Evolutionary conservation across 2,888 invertebrate species (phyloP).

Genomic region (Caradrina clavipalpis): DNA sequence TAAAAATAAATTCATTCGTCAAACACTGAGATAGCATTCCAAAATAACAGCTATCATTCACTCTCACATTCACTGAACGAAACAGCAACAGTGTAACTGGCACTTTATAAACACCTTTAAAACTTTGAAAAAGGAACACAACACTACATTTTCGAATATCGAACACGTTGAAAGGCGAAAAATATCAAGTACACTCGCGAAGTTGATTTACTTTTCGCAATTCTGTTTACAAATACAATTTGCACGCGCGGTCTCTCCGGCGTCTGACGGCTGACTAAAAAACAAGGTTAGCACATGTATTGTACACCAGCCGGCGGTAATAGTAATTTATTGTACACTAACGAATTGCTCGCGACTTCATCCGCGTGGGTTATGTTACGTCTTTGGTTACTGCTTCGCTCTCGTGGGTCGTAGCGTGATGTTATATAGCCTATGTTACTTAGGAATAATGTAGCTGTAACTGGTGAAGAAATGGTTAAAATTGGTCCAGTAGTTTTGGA

Average conservation of each 20-base stretch:
- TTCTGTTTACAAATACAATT: slow-evolving; percentile 28
- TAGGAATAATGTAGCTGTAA: no score
- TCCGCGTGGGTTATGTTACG: no score
- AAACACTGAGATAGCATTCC: background rate
- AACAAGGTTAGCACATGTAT: slow-evolving; percentile 43
- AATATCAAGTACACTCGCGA: background rate
- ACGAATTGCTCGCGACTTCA: no score
- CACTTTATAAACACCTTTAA: slow-evolving; percentile 22
- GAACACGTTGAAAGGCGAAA: slow-evolving; percentile 6
- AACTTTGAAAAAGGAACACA: background rate
- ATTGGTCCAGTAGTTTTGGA: no score
- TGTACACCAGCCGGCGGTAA: slow-evolving; percentile 38
- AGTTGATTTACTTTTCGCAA: slow-evolving; percentile 42
- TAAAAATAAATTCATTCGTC: slow-evolving; percentile 11
- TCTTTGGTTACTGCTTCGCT: no score
- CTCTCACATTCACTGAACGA: slow-evolving; percentile 13
- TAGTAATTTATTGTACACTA: slow-evolving; percentile 23
- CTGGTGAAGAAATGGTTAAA: no score
- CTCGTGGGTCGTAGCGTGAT: no score
- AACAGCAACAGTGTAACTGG: slow-evolving; percentile 13
- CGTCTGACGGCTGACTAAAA: slow-evolving; percentile 50
- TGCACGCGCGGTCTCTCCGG: slow-evolving; percentile 37
- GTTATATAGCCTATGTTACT: no score
- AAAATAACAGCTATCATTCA: slow-evolving; percentile 17
- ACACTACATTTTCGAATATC: slow-evolving; percentile 21